Conservation (phyloP, 2,797 vertebrate species). For the Poeciliopsis infans region DNA sequence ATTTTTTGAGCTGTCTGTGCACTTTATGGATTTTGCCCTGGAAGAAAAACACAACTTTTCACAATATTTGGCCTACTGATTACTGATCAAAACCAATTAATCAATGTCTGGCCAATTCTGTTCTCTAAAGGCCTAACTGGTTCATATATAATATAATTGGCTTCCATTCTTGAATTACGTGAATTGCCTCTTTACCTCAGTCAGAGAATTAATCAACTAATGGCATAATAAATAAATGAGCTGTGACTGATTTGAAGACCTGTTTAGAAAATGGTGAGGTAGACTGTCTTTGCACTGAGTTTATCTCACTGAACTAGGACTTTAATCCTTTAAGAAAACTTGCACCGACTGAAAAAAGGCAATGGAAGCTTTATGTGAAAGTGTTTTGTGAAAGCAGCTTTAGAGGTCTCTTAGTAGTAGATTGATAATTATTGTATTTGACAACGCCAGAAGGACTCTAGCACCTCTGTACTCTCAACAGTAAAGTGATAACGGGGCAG, state of each 20-base stretch:
- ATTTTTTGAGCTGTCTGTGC: not conserved
- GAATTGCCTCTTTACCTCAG: not conserved
- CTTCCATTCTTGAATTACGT: too few relatives aligned
- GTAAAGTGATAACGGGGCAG: slow-evolving; percentile 35
- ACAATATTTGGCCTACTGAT: not conserved
- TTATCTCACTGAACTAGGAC: slow-evolving; percentile 37
- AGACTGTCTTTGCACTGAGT: slow-evolving; percentile 40
- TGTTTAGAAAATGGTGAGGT: slow-evolving; percentile 27
- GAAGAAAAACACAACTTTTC: not conserved
- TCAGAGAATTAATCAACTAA: not conserved
- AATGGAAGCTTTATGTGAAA: not conserved
- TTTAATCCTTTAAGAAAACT: not conserved
- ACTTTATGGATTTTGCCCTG: not conserved
- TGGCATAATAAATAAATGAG: not conserved
- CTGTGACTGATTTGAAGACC: slow-evolving; percentile 22
- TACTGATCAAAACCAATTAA: not conserved
- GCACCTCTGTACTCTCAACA: slow-evolving; percentile 16
- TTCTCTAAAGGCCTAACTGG: not conserved
- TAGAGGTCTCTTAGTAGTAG: slow-evolving; percentile 17
- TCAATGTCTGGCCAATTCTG: not conserved
- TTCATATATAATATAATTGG: too few relatives aligned
- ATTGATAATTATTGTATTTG: slow-evolving; percentile 45
- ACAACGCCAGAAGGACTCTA: slow-evolving; percentile 50
- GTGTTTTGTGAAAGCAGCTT: slow-evolving; percentile 11
- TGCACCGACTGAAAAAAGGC: not conserved